Conservation (phyloP, 2,113 vertebrate genomes). For the Coreoperca whiteheadi region DNA sequence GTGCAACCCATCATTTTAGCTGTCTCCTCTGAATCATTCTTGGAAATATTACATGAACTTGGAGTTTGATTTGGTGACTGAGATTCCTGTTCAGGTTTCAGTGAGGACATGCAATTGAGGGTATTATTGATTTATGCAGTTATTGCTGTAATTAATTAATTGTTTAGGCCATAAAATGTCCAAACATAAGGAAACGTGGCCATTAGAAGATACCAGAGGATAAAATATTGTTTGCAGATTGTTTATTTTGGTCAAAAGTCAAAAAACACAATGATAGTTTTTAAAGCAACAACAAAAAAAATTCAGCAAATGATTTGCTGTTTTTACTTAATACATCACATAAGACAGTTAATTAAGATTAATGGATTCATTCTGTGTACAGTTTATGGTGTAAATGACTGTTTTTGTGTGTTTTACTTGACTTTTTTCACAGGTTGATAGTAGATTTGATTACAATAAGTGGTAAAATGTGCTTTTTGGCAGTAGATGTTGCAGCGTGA, state of each 20-base stretch:
- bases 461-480: background rate
- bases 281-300: background rate
- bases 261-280: background rate
- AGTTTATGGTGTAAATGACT: background rate
- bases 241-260: background rate
- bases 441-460: background rate
- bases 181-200: background rate
- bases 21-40: background rate
- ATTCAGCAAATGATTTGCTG: background rate
- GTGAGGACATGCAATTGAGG: background rate
- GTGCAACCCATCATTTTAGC: background rate
- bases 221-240: background rate
- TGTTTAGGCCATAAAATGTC: background rate
- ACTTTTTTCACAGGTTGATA: background rate
- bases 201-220: background rate
- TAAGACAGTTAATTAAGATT: background rate
- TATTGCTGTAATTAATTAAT: background rate
- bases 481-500: conserved; percentile 17
- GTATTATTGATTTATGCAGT: background rate
- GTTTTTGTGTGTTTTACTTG: background rate
- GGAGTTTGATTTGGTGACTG: background rate
- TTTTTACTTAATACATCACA: background rate
- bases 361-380: too few species aligned
- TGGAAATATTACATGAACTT: background rate
- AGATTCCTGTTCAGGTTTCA: background rate